A percentile compares a stretch with the other conserved stretches of the same genome.
phyloP scores from a whole-genome alignment of 2,113 vertebrate species.

The Dipodomys merriami region DNA sequence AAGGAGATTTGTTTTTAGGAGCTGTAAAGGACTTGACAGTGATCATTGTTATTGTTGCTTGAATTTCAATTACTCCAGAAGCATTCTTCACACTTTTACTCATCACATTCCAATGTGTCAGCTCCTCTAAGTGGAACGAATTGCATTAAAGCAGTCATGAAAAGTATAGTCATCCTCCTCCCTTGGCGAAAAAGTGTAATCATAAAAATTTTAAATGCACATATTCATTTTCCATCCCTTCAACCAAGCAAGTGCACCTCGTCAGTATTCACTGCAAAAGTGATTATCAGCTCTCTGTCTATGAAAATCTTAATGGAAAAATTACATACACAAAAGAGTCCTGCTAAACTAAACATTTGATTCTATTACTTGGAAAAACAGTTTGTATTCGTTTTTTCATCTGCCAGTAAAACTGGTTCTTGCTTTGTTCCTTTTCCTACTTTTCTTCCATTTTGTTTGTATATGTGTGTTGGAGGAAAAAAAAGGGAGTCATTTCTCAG shows the following conservation, averaged over 20 bases:
- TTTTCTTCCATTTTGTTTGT: not conserved
- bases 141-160: constrained; percentile 82
- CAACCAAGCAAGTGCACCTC: constrained; percentile 74
- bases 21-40: constrained; percentile 76
- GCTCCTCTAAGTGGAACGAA: constrained; percentile 82
- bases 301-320: constrained; percentile 84
- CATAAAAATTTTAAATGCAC: constrained; percentile 83
- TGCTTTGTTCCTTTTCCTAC: constrained; percentile 45
- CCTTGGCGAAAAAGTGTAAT: constrained; percentile 81
- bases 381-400: constrained; percentile 71
- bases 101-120: constrained; percentile 80
- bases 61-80: constrained; percentile 84
- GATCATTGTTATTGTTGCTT: constrained; percentile 77
- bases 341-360: constrained; percentile 80
- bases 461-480: not conserved
- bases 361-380: constrained; percentile 79
- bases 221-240: constrained; percentile 82
- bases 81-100: constrained; percentile 70
- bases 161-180: constrained; percentile 72
- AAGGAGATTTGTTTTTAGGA: constrained; percentile 56
- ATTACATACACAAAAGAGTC: constrained; percentile 78
- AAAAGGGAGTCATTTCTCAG: constrained; percentile 15
- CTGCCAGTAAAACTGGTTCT: constrained; percentile 43
- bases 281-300: constrained; percentile 82
- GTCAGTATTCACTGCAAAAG: constrained; percentile 79